Conservation (phyloP, 2,888 invertebrate genomes). For the Chironomus tentans region DNA sequence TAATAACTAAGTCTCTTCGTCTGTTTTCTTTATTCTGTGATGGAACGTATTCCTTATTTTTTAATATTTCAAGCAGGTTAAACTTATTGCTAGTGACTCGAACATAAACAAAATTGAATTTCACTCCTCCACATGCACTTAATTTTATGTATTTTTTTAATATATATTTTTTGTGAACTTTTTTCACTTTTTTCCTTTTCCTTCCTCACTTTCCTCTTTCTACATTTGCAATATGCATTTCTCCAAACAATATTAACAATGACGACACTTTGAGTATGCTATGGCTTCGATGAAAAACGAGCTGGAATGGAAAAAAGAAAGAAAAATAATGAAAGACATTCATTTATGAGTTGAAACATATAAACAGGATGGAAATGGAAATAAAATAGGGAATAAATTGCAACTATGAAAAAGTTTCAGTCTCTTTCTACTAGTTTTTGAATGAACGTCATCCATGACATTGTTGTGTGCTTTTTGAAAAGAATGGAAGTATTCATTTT, state of each 20-base stretch:
- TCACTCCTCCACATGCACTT: background rate
- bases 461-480: too few species aligned
- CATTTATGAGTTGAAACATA: background rate
- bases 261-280: background rate
- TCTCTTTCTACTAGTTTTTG: too few species aligned
- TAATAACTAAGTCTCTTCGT: background rate
- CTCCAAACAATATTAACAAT: background rate
- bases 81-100: background rate
- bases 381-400: too few species aligned
- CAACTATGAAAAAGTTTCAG: too few species aligned
- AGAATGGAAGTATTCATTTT: too few species aligned
- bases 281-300: background rate
- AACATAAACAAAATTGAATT: background rate
- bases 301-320: background rate
- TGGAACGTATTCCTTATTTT: background rate
- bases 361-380: background rate
- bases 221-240: background rate
- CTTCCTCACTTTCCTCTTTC: background rate
- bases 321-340: background rate
- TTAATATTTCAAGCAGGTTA: background rate
- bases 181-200: background rate
- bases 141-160: background rate
- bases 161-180: background rate
- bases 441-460: too few species aligned
- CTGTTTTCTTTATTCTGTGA: background rate